These are phyloP conservation scores for Salvelinus fontinalis DNA, from an alignment of 2,113 vertebrate genomes.

Conservation along the genomic window DNA sequence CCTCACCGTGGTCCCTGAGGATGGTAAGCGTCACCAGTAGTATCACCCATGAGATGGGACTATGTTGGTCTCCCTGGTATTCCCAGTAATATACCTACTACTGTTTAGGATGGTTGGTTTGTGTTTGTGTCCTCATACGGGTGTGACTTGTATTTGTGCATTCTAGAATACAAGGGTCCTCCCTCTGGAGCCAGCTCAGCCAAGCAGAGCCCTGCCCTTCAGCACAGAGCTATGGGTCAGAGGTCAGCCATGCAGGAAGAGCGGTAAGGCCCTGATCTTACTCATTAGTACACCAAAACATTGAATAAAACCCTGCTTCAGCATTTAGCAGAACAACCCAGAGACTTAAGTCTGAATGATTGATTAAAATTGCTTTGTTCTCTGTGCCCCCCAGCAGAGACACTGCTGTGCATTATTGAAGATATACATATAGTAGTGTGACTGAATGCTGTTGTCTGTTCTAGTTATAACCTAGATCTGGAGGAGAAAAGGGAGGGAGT, in stretches of 20 bases:
- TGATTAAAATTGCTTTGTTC: background rate
- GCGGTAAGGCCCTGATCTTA: conserved; percentile 31
- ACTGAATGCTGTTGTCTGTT: conserved; percentile 29
- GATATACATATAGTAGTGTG: conserved; percentile 8
- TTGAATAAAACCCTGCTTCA: background rate
- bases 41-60: conserved; percentile 1
- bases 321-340: background rate
- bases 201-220: conserved; percentile 89
- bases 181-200: conserved; percentile 93
- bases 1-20: conserved; percentile 91
- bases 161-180: conserved; percentile 88
- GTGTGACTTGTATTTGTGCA: conserved; percentile 7
- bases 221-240: conserved; percentile 81
- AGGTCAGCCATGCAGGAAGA: conserved; percentile 72
- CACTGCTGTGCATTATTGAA: conserved; percentile 9
- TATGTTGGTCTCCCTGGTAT: background rate
- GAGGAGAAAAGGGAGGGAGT: conserved; percentile 78
- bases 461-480: conserved; percentile 77
- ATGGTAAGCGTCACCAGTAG: conserved; percentile 78
- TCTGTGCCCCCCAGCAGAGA: conserved; percentile 19
- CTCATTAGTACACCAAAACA: background rate
- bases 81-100: no score
- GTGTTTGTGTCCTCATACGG: background rate
- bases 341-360: conserved; percentile 19
- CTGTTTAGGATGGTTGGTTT: background rate